A percentile compares a stretch with the other conserved stretches of the same genome.
Evolutionary conservation across 2,113 vertebrate species (phyloP).

Genomic region (Sardina pilchardus): DNA sequence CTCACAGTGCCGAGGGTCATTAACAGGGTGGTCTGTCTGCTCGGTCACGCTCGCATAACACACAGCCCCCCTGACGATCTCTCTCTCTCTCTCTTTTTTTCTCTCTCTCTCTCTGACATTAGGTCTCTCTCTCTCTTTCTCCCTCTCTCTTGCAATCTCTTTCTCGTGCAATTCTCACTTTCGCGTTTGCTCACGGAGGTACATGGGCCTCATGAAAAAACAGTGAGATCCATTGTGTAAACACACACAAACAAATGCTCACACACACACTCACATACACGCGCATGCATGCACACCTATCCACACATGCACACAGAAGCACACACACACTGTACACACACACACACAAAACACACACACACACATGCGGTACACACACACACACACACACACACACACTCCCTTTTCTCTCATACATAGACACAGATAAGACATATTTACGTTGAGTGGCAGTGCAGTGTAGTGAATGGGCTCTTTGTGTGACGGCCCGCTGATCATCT

Average conservation of each 20-base stretch:
- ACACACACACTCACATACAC: not conserved
- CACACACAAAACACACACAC: not conserved
- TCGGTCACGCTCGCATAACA: not conserved
- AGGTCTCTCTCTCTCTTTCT: slow-evolving; percentile 28
- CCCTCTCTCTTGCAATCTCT: slow-evolving; percentile 20
- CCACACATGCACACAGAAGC: not conserved
- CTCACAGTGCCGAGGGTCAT: not conserved
- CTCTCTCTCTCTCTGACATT: not conserved
- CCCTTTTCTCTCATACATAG: not conserved
- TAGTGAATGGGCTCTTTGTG: slow-evolving; percentile 39
- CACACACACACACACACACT: not conserved
- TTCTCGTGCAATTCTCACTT: too few species aligned
- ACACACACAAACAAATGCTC: not conserved
- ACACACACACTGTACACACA: not conserved
- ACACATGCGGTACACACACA: not conserved
- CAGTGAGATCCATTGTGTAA: not conserved
- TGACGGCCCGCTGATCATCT: slow-evolving; percentile 31
- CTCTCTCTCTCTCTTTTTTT: not conserved
- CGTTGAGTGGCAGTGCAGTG: not conserved
- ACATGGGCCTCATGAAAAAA: not conserved
- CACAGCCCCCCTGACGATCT: slow-evolving; percentile 4
- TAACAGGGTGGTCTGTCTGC: too few species aligned
- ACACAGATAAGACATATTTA: not conserved
- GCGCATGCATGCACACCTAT: not conserved
- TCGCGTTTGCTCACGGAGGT: too few species aligned